Percentiles rank a stretch among this genome's conserved stretches.
Evolutionary conservation across 2,797 vertebrate genomes (phyloP).

Genomic region (Tenualosa ilisha): DNA sequence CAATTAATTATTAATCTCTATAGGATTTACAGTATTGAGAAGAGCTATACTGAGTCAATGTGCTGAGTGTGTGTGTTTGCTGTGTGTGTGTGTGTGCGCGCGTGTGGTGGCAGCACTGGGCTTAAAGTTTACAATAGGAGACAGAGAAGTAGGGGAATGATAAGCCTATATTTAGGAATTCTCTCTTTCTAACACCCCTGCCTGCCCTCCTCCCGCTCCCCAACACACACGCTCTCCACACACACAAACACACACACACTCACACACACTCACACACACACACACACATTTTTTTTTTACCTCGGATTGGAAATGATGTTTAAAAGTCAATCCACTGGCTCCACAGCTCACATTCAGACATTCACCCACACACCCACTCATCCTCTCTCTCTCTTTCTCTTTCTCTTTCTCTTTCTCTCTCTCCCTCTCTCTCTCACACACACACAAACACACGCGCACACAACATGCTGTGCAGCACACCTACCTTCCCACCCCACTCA

Average conservation of each 20-base stretch:
- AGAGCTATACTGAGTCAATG: neutral
- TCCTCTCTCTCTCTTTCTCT: no score
- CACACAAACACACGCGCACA: constrained; percentile 36
- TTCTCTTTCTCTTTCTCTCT: neutral
- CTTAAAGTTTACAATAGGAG: constrained; percentile 7
- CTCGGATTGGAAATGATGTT: constrained; percentile 54
- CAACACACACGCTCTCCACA: neutral
- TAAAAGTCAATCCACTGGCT: constrained; percentile 3
- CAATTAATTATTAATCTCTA: no score
- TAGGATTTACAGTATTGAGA: no score
- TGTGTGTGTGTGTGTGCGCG: neutral
- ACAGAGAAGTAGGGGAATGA: neutral
- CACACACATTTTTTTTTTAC: constrained; percentile 37
- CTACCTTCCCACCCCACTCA: constrained; percentile 22
- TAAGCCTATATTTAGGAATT: constrained; percentile 14
- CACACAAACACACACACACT: neutral
- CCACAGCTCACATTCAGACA: neutral
- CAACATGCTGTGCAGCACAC: constrained; percentile 1
- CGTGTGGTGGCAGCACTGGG: neutral
- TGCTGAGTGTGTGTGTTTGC: neutral
- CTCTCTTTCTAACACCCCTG: neutral
- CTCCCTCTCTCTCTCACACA: neutral
- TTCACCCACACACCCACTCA: neutral
- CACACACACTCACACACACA: neutral
- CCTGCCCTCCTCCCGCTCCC: neutral